Evolutionary conservation across 2,797 vertebrate genomes (phyloP).

Genomic region (Cirrhinus mrigala): DNA sequence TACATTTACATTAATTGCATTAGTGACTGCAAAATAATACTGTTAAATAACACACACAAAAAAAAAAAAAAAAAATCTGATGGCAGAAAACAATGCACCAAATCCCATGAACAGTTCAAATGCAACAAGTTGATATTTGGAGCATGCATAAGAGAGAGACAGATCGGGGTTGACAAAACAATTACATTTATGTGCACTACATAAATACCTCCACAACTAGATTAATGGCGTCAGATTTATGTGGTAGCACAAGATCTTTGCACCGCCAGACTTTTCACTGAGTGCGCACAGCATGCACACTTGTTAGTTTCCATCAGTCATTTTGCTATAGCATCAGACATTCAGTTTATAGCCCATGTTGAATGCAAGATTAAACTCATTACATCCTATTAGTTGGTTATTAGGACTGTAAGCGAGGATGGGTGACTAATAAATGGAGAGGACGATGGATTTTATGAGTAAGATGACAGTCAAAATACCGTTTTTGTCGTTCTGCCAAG

Average conservation of each 20-base stretch:
- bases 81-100: background rate
- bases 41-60: background rate
- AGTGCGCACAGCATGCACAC: background rate
- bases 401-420: background rate
- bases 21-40: background rate
- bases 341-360: background rate
- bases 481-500: background rate
- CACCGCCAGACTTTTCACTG: background rate
- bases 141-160: background rate
- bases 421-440: background rate
- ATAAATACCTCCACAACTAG: background rate
- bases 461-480: background rate
- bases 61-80: no score
- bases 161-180: background rate
- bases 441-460: background rate
- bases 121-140: background rate
- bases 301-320: background rate
- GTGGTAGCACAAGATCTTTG: background rate
- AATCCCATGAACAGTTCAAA: background rate
- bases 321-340: background rate
- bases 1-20: background rate
- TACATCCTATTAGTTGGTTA: slow-evolving; percentile 1
- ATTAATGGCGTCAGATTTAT: slow-evolving; percentile 5
- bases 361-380: background rate
- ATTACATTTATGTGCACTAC: background rate